Evolutionary conservation across 2,888 invertebrate species (phyloP).

Genomic region (Scrobipalpa atriplicella): DNA sequence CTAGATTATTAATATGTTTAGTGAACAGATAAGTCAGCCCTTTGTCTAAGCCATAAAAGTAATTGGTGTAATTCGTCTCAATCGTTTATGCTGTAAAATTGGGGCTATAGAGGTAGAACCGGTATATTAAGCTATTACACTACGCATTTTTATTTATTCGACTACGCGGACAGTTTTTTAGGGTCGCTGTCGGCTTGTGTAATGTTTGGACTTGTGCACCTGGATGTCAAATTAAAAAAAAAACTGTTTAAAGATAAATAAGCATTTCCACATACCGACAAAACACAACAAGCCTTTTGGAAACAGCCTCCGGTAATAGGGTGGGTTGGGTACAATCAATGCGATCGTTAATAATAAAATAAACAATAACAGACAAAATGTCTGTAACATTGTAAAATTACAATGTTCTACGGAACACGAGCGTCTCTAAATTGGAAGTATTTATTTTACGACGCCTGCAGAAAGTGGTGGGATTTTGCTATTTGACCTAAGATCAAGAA

Average conservation of each 20-base stretch:
- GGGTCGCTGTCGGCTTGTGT: conserved; percentile 32
- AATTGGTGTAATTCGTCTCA: conserved; percentile 72
- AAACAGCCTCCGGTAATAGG: too few relatives aligned
- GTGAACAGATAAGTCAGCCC: conserved; percentile 57
- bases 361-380: too few relatives aligned
- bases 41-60: conserved; percentile 65
- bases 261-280: too few relatives aligned
- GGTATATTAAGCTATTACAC: conserved; percentile 47
- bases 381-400: too few relatives aligned
- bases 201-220: background rate
- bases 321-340: too few relatives aligned
- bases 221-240: background rate
- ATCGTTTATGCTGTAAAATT: conserved; percentile 57
- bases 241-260: background rate
- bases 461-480: too few relatives aligned
- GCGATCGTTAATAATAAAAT: too few relatives aligned
- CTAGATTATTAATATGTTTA: conserved; percentile 65
- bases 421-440: too few relatives aligned
- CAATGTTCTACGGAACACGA: too few relatives aligned
- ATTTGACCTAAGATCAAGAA: too few relatives aligned
- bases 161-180: conserved; percentile 44
- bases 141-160: conserved; percentile 16
- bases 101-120: conserved; percentile 45
- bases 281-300: too few relatives aligned
- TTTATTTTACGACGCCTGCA: too few relatives aligned